Evolutionary conservation across 2,888 invertebrate genomes (phyloP).

Genomic region (Ceratothoa steindachneri): DNA sequence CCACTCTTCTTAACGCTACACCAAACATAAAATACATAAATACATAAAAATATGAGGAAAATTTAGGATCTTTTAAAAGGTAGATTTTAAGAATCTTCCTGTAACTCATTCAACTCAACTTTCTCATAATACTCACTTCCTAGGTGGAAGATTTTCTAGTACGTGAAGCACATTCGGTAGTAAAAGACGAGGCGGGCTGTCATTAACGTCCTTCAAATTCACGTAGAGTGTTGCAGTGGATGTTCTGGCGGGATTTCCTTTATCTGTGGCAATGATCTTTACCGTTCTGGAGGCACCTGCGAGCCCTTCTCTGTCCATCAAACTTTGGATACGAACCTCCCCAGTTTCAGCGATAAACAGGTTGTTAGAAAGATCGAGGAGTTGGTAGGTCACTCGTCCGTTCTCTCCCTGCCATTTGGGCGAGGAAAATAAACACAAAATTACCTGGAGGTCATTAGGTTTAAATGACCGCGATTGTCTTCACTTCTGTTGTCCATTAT

Average conservation of each 20-base stretch:
- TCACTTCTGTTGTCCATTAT: no score
- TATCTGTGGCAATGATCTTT: conserved; percentile 26
- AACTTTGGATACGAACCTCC: background rate
- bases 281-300: conserved; percentile 19
- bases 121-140: background rate
- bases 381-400: conserved; percentile 4
- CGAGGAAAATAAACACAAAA: no score
- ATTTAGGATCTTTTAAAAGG: no score
- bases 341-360: background rate
- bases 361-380: background rate
- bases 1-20: no score
- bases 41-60: no score
- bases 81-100: no score
- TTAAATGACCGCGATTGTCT: no score
- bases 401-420: conserved; percentile 14
- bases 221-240: conserved; percentile 40
- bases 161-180: conserved; percentile 27
- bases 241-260: conserved; percentile 29
- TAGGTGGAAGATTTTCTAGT: conserved; percentile 17
- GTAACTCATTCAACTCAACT: no score
- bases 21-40: no score
- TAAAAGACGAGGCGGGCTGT: conserved; percentile 34
- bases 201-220: conserved; percentile 32
- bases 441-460: no score
- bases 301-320: conserved; percentile 24